phyloP scores from a whole-genome alignment of 2,888 invertebrate genomes.

The Leucozona laternaria region DNA sequence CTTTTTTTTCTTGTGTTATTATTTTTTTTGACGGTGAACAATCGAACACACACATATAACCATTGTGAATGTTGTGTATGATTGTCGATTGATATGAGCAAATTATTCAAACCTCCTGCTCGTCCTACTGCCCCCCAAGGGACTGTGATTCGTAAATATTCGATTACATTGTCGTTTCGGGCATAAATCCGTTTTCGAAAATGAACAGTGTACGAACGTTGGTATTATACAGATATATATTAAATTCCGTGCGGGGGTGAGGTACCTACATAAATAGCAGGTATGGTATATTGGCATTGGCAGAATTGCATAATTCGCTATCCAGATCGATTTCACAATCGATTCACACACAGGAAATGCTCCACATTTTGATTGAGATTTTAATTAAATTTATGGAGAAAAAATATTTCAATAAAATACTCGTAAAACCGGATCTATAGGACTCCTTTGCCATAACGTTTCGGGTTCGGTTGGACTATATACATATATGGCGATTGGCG shows the following conservation, averaged over 20 bases:
- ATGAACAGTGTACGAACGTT: background rate
- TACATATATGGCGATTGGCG: slow-evolving; percentile 21
- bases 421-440: slow-evolving; percentile 52
- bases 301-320: slow-evolving; percentile 46
- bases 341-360: slow-evolving; percentile 50
- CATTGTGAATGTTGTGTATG: slow-evolving; percentile 12
- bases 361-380: slow-evolving; percentile 63
- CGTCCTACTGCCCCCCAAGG: slow-evolving; percentile 14
- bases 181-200: slow-evolving; percentile 53
- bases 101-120: slow-evolving; percentile 64
- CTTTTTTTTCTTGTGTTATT: slow-evolving; percentile 11
- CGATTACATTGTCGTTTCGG: slow-evolving; percentile 61
- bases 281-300: background rate
- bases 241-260: slow-evolving; percentile 21
- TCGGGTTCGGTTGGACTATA: background rate
- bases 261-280: background rate
- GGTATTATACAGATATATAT: background rate
- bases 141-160: slow-evolving; percentile 66
- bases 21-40: background rate
- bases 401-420: slow-evolving; percentile 44
- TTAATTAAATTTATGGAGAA: slow-evolving; percentile 67
- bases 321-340: slow-evolving; percentile 63
- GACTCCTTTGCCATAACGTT: slow-evolving; percentile 52
- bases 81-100: slow-evolving; percentile 66
- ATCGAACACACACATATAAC: slow-evolving; percentile 26